phyloP scores from a whole-genome alignment of 2,797 vertebrate genomes.

The Staurois parvus region DNA sequence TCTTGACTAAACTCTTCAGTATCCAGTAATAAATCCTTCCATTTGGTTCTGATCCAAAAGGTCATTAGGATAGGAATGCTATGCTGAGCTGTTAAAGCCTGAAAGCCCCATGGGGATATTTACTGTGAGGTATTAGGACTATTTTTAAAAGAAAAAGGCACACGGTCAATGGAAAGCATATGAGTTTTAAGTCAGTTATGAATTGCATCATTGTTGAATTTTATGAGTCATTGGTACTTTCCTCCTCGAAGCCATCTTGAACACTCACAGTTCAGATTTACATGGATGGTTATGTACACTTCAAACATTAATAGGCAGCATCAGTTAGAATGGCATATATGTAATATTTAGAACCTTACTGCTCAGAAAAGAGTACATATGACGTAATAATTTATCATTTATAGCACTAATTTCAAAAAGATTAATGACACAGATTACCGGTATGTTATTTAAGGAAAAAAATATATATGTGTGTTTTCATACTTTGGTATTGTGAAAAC shows the following conservation, averaged over 20 bases:
- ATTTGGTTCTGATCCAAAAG: slow-evolving; percentile 22
- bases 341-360: too few relatives aligned
- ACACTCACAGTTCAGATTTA: neutral
- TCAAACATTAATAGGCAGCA: neutral
- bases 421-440: too few relatives aligned
- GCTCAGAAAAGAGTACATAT: too few relatives aligned
- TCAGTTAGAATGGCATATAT: neutral
- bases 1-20: neutral
- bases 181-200: neutral
- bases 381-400: too few relatives aligned
- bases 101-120: slow-evolving; percentile 1
- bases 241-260: neutral
- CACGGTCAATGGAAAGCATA: neutral
- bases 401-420: neutral
- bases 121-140: neutral
- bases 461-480: too few relatives aligned
- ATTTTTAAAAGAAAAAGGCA: neutral
- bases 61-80: slow-evolving; percentile 11
- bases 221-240: neutral
- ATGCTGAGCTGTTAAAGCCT: slow-evolving; percentile 10
- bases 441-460: too few relatives aligned
- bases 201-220: neutral
- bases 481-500: neutral
- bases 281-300: neutral
- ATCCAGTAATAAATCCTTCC: slow-evolving; percentile 17